Base-by-base conservation (phyloP, 2,113 vertebrate genomes). In the Castor canadensis region DNA sequence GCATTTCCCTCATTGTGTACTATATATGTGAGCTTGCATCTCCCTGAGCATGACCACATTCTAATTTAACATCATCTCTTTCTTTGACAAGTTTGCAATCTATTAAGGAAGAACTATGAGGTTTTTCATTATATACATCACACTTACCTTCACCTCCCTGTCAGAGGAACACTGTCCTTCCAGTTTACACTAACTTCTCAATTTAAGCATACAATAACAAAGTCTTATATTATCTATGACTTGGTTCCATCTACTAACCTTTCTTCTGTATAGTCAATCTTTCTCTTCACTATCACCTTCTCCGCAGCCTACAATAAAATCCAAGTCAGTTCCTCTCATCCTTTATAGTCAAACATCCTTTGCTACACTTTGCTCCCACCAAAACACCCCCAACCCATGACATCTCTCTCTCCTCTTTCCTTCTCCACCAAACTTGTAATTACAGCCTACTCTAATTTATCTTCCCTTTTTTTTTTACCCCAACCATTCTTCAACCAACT, bases 11-110 rank as follows among this genome's bases (percentile, higher is more conserved):
- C n/a, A 2, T 87, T 76, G 9, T n/a, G 12, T 49, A 9, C 30
- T 47, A 20, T 40, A 6, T 40, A 75, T 12, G 22, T 60, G 60
- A 97, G n/a, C 6, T 45, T 38, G 64, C 6, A n/a, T 66, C 26
- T 80, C 58, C 32, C 64, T 66, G 22, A 72, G 24, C 32, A 56
- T 3, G 3, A 84, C 28, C 64, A 49, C 47, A 58, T 60, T 79
- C 71, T 94, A 93, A 86, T 91, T 89, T 77, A 94, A 40, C 10
- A 9, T 24, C 4, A 1, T 30, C 6, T 83, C 40, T 81, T 72
- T 79, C 62, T 95, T 76, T 87, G 72, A 90, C 47, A 93, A 52
- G 9, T 73, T 49, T 91, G 24, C 28, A 85, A 93, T 62, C 64
- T 67, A 56, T 16, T 71, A 45, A 83, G 58, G 47, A 86, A 80